phyloP scores from a whole-genome alignment of 2,888 invertebrate genomes.

The Aleiodes leptofemur region DNA sequence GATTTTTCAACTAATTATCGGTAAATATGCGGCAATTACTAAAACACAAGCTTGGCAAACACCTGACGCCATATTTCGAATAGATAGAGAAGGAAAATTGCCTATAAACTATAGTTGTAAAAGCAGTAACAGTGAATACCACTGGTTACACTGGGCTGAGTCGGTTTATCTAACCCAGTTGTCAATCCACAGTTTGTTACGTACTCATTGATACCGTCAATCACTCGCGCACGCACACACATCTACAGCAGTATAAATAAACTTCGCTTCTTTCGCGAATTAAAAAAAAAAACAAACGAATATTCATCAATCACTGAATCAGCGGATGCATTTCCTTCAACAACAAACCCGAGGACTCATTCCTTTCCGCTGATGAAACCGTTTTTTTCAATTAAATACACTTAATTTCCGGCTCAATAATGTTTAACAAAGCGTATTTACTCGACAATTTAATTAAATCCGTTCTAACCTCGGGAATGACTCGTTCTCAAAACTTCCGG shows the following conservation, averaged over 20 bases:
- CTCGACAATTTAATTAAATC: too few species aligned
- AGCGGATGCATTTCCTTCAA: not conserved
- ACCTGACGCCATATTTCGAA: conserved; percentile 13
- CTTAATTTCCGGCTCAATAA: too few species aligned
- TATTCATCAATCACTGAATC: conserved; percentile 9
- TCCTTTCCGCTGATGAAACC: too few species aligned
- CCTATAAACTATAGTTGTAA: too few species aligned
- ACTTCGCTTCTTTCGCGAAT: not conserved
- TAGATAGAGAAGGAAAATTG: not conserved
- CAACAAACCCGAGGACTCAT: too few species aligned
- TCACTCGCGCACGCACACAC: conserved; percentile 56
- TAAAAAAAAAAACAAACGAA: too few species aligned
- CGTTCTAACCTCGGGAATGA: too few species aligned
- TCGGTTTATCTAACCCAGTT: conserved; percentile 69
- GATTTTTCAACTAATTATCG: not conserved
- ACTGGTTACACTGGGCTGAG: not conserved
- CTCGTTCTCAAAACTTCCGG: too few species aligned
- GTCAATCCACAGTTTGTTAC: conserved; percentile 68
- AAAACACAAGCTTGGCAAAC: not conserved
- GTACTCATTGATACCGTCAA: conserved; percentile 65
- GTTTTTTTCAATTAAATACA: too few species aligned
- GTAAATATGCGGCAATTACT: too few species aligned
- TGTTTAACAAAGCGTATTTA: too few species aligned
- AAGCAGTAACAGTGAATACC: not conserved
- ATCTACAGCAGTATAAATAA: conserved; percentile 23